A percentile compares a stretch with the other conserved stretches of the same genome.
These are phyloP conservation scores for Nemapogon koenigi DNA, from an alignment of 2,888 invertebrate species.

Conservation along the genomic window DNA sequence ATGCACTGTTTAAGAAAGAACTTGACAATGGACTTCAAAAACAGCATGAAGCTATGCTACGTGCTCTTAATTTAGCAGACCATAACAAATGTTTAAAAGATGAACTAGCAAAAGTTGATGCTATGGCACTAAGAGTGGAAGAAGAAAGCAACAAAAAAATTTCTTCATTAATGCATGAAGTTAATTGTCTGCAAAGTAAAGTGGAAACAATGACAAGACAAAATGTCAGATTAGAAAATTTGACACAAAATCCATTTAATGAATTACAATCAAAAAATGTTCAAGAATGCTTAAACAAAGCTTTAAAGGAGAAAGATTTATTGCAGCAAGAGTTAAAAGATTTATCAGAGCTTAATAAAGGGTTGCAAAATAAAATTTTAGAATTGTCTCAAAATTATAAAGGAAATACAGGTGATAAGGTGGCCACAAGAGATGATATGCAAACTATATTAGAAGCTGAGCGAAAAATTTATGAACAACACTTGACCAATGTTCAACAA, in stretches of 20 bases:
- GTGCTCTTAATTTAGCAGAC: slow-evolving; percentile 76
- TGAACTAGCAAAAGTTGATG: slow-evolving; percentile 75
- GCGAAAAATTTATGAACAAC: slow-evolving; percentile 48
- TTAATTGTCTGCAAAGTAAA: slow-evolving; percentile 61
- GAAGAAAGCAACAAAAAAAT: slow-evolving; percentile 76
- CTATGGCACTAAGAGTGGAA: slow-evolving; percentile 77
- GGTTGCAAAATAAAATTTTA: slow-evolving; percentile 47
- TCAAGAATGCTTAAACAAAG: slow-evolving; percentile 30
- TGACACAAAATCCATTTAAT: slow-evolving; percentile 50
- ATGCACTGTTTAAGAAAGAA: slow-evolving; percentile 56
- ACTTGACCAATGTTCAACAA: slow-evolving; percentile 37
- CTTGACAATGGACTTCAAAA: slow-evolving; percentile 66
- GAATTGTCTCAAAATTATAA: slow-evolving; percentile 29
- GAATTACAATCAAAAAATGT: slow-evolving; percentile 20
- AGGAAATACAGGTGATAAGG: slow-evolving; percentile 17
- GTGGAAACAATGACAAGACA: slow-evolving; percentile 49
- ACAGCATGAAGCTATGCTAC: slow-evolving; percentile 83
- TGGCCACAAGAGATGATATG: slow-evolving; percentile 41
- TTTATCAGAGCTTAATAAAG: slow-evolving; percentile 50
- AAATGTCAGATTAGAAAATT: slow-evolving; percentile 60
- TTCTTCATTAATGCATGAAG: slow-evolving; percentile 67
- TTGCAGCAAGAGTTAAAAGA: slow-evolving; percentile 52
- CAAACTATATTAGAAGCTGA: slow-evolving; percentile 42
- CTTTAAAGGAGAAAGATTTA: slow-evolving; percentile 43
- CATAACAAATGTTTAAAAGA: slow-evolving; percentile 73